These are phyloP conservation scores for Leucophenga montana DNA, from an alignment of 2,888 invertebrate species.

Conservation along the genomic window DNA sequence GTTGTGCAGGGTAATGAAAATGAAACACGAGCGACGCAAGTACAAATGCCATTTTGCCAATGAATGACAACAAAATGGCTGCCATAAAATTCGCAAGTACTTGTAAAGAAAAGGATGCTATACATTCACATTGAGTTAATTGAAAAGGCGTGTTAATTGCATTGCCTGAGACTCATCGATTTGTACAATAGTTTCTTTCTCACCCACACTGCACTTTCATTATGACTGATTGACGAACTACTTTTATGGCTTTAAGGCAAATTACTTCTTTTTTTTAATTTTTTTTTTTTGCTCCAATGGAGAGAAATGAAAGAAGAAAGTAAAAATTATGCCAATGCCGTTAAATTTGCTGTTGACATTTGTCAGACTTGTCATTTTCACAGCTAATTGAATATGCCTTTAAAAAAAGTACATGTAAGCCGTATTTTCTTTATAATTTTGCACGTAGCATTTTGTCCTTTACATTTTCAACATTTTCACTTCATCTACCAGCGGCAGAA, in stretches of 20 bases:
- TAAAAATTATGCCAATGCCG: too few relatives aligned
- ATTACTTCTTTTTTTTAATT: too few relatives aligned
- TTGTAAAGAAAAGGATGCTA: background rate
- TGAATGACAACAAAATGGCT: background rate
- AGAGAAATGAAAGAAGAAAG: background rate
- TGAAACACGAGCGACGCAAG: too few relatives aligned
- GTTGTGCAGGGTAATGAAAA: too few relatives aligned
- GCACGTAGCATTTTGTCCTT: constrained; percentile 12
- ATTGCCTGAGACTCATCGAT: constrained; percentile 24
- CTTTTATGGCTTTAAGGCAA: constrained; percentile 8
- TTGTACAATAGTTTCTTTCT: background rate
- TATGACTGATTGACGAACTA: background rate
- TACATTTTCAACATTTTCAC: constrained; percentile 10
- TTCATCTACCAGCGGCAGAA: constrained; percentile 12
- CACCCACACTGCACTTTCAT: background rate
- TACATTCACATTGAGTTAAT: constrained; percentile 35
- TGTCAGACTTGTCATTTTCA: constrained; percentile 42
- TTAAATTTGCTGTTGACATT: background rate
- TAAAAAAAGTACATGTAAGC: background rate
- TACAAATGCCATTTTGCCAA: background rate
- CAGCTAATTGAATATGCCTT: constrained; percentile 47
- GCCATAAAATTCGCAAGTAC: background rate
- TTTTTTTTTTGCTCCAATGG: too few relatives aligned
- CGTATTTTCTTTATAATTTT: constrained; percentile 27
- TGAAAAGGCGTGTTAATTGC: constrained; percentile 47